A percentile compares a stretch with the other conserved stretches of the same genome.
Evolutionary conservation across 2,797 vertebrate species (phyloP).

Genomic region (Myotis daubentonii): DNA sequence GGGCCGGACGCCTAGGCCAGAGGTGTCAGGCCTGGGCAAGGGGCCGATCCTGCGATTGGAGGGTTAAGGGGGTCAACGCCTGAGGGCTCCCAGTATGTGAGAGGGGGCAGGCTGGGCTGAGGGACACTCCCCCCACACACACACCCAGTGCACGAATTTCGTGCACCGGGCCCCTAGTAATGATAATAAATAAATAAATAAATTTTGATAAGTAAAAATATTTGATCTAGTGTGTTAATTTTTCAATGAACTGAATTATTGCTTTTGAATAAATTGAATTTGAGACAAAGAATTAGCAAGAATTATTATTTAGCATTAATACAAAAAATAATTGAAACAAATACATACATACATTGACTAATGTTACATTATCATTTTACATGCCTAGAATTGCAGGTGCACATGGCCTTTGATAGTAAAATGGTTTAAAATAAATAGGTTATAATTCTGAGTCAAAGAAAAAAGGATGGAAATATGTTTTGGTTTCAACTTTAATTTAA

Average conservation of each 20-base stretch:
- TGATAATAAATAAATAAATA: background rate
- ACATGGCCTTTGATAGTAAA: background rate
- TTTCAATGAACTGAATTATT: background rate
- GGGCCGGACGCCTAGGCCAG: no score
- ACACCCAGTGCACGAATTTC: no score
- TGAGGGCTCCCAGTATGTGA: no score
- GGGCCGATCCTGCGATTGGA: no score
- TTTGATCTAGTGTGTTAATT: background rate
- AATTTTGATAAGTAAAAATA: conserved; percentile 6
- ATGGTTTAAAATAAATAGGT: background rate
- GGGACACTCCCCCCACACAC: no score
- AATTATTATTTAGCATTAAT: background rate
- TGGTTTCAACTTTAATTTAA: background rate
- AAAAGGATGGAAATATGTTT: background rate
- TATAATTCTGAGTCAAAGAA: background rate
- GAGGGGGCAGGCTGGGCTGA: no score
- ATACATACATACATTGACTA: background rate
- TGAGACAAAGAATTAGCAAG: conserved; percentile 12
- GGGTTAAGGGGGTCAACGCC: no score
- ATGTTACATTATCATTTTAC: background rate
- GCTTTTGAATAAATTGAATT: background rate
- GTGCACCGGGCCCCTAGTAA: no score
- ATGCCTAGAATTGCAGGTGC: background rate
- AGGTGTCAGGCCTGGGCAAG: no score
- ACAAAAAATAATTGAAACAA: background rate